Base-by-base conservation (phyloP, 1,140 invertebrate species). In the Ruditapes philippinarum region DNA sequence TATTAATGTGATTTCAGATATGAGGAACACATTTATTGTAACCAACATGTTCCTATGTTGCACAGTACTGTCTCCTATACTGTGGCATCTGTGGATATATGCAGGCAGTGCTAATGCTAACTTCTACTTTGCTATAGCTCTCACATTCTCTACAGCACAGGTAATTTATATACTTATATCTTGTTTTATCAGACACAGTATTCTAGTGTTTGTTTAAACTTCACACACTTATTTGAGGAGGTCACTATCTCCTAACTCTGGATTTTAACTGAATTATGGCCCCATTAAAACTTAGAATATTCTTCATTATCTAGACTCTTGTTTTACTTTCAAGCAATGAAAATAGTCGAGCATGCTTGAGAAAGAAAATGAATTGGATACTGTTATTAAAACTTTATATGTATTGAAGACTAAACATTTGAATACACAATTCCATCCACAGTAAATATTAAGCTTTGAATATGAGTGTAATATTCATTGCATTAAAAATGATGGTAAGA, bases 11-110 rank as follows among this genome's bases (percentile, higher is more conserved):
- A 81, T 94, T 95, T 88, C 93, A 96, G 96, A 96, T 92, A 95
- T 96, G 94, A 98, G 99, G 70, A 98, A 99, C 95, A 98, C 97
- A 68, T 98, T 99, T 94, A 97, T 99, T 36, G 98, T 99, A 9
- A 97, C 97, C 5, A 98, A 98, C 94, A 98, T 99, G 94, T 97
- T 99, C 93, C 96, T 99, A 17, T 97, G 98, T 38, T 98, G 98
- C 31, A 97, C 98, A 68, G 97, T 98, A 25, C 97, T 99, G 91
- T 98, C 98, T 49, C 99, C 99, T 0, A 98, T 99, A 38, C 97
- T 99, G 31, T 99, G 98, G 98, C 98, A 99, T 96, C 97, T 99
- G 25, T 99, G 99, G 99, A 99, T 99, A 79, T 99, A 99, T 95
- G 98, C 98, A 28, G 98, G 99, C 85, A 99, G 99, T 70, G 99